These are phyloP conservation scores for Idaea straminata DNA, from an alignment of 2,888 invertebrate species.

Conservation along the genomic window DNA sequence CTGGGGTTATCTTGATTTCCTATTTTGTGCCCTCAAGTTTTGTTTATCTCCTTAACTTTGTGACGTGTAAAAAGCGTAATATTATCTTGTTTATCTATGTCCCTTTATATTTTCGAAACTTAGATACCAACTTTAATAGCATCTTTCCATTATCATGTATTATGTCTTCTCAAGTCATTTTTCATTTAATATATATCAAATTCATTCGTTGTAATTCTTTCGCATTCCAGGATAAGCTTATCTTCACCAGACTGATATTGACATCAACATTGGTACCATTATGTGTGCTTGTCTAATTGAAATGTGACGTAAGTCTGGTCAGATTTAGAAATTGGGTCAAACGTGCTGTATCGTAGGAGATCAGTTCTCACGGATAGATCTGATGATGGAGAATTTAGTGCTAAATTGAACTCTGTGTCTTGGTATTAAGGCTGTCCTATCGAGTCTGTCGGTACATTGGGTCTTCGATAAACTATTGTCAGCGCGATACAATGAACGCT, in stretches of 20 bases:
- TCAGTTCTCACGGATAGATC: constrained; percentile 13
- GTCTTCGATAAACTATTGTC: constrained; percentile 23
- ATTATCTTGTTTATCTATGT: not conserved
- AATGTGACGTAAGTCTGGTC: constrained; percentile 38
- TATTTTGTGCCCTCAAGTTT: not conserved
- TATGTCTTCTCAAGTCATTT: too few relatives aligned
- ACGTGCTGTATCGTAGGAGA: constrained; percentile 31
- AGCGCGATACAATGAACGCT: constrained; percentile 19
- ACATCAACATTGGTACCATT: constrained; percentile 21
- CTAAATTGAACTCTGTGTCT: not conserved
- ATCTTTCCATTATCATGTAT: too few relatives aligned
- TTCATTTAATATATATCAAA: too few relatives aligned
- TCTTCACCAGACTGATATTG: constrained; percentile 9
- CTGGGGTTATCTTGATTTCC: too few relatives aligned
- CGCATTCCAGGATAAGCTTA: not conserved
- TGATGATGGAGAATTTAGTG: not conserved
- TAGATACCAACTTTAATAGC: not conserved
- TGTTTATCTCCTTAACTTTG: not conserved
- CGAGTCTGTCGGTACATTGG: constrained; percentile 10
- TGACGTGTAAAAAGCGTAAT: not conserved
- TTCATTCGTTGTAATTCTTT: too few relatives aligned
- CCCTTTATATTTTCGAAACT: not conserved
- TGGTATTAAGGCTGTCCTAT: not conserved
- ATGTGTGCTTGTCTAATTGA: constrained; percentile 31
- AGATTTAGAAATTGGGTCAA: constrained; percentile 46